Percentiles rank a stretch among this genome's conserved stretches.
Conservation (phyloP, 1,140 invertebrate species). For the Drosophila nikananu region DNA sequence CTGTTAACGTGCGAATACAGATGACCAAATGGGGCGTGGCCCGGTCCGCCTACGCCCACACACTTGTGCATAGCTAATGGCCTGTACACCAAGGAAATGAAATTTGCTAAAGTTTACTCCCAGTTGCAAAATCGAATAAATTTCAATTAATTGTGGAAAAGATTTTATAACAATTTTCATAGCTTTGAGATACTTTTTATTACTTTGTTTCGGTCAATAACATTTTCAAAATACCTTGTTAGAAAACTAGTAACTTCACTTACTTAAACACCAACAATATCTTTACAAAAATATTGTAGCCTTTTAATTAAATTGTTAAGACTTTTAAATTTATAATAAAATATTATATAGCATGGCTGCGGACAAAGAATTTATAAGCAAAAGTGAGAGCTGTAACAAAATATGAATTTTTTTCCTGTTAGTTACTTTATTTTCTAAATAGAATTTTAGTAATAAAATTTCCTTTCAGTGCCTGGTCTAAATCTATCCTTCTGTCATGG, state of each 20-base stretch:
- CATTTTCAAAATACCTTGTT: background rate
- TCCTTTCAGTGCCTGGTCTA: background rate
- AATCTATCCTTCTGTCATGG: background rate
- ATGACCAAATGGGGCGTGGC: conserved; percentile 37
- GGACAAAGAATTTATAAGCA: too few species aligned
- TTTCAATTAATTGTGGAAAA: conserved; percentile 18
- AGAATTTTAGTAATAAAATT: background rate
- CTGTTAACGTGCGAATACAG: conserved; percentile 44
- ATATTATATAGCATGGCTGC: background rate
- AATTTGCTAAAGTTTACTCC: conserved; percentile 35
- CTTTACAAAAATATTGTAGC: too few species aligned
- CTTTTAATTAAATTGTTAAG: background rate
- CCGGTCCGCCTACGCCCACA: conserved; percentile 12
- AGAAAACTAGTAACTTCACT: background rate
- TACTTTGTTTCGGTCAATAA: background rate
- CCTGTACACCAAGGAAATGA: conserved; percentile 31
- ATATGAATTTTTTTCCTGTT: too few species aligned
- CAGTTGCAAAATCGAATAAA: conserved; percentile 23
- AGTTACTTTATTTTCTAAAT: background rate
- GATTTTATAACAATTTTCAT: conserved; percentile 7
- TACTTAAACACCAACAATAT: too few species aligned
- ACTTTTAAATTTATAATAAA: background rate
- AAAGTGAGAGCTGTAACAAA: background rate
- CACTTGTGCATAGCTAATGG: conserved; percentile 71
- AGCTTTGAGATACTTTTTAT: background rate